Conservation (phyloP, 2,797 vertebrate genomes). For the Pogoniulus pusillus region DNA sequence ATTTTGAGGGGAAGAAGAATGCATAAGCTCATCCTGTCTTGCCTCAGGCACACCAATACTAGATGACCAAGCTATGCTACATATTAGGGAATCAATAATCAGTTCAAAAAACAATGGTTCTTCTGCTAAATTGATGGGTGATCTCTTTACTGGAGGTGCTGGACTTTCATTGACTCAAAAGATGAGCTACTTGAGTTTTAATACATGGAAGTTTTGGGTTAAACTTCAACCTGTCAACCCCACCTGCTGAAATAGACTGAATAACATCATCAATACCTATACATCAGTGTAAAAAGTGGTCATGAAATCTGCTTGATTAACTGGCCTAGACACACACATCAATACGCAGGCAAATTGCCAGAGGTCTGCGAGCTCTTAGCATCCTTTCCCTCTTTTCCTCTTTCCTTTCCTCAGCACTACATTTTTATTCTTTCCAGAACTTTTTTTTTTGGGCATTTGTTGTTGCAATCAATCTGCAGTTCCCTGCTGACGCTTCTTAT, state of each 20-base stretch:
- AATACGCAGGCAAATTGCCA: background rate
- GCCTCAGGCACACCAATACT: background rate
- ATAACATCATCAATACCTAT: background rate
- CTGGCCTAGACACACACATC: background rate
- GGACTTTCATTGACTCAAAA: background rate
- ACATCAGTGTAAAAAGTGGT: background rate
- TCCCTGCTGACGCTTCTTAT: background rate
- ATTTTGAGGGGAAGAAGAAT: background rate
- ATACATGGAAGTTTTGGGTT: background rate
- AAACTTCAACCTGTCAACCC: background rate
- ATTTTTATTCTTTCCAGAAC: constrained; percentile 26
- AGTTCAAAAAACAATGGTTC: background rate
- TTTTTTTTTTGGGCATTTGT: constrained; percentile 13
- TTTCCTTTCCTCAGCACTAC: background rate
- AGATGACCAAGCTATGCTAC: background rate
- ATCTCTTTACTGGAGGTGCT: background rate
- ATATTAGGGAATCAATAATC: background rate
- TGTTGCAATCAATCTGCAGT: constrained; percentile 26
- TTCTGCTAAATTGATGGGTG: rapidly evolving
- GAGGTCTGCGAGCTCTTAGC: background rate
- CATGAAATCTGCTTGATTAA: background rate
- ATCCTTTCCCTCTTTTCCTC: background rate
- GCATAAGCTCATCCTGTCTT: rapidly evolving
- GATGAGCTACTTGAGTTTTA: background rate
- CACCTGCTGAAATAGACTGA: background rate